Conservation (phyloP, 2,888 invertebrate species). For the Conus canariensis region DNA sequence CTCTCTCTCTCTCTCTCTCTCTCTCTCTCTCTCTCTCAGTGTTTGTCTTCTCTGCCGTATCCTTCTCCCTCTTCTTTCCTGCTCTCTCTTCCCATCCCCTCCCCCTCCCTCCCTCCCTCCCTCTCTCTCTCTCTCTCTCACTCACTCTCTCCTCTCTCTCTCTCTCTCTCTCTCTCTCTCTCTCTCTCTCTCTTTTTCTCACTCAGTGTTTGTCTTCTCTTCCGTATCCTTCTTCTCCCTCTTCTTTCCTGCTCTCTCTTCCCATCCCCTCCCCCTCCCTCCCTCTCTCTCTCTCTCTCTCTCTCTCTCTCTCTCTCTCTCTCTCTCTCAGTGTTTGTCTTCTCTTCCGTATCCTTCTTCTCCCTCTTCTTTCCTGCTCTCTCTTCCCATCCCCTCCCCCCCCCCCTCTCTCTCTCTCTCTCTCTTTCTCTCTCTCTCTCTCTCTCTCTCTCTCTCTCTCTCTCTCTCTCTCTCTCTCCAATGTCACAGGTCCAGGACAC, state of each 20-base stretch:
- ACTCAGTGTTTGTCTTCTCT: not conserved
- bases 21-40: not conserved
- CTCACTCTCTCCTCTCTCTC: not conserved
- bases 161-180: not conserved
- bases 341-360: too few relatives aligned
- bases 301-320: not conserved
- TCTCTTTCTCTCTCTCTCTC: conserved; percentile 11
- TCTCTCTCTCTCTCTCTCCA: too few relatives aligned
- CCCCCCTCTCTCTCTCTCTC: conserved; percentile 4
- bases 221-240: not conserved
- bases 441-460: not conserved
- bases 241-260: not conserved
- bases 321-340: too few relatives aligned
- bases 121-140: not conserved
- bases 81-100: not conserved
- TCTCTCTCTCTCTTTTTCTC: not conserved
- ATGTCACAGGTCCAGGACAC: too few relatives aligned
- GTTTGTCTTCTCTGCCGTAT: not conserved
- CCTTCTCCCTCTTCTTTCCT: not conserved
- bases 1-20: conserved; percentile 4
- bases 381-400: too few relatives aligned
- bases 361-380: too few relatives aligned
- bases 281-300: not conserved
- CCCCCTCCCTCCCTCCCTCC: not conserved
- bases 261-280: not conserved